phyloP scores from a whole-genome alignment of 2,888 invertebrate genomes.

The Eupithecia centaureata region DNA sequence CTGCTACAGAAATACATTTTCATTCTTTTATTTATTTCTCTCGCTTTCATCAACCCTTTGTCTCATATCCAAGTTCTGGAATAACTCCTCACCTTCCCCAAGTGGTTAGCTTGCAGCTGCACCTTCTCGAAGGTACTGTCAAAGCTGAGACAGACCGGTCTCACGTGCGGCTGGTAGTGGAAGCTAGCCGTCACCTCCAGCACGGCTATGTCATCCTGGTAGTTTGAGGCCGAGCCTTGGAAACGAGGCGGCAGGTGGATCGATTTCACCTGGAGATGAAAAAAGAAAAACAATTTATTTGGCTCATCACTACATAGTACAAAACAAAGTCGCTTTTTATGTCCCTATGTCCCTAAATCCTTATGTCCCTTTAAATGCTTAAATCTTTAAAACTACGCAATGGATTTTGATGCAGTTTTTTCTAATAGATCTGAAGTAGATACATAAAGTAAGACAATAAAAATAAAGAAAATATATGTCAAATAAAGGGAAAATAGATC shows the following conservation, averaged over 20 bases:
- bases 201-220: conserved; percentile 83
- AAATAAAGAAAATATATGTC: no score
- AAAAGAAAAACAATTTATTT: background rate
- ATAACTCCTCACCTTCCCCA: conserved; percentile 32
- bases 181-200: conserved; percentile 70
- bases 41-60: background rate
- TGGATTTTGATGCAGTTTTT: background rate
- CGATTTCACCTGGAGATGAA: conserved; percentile 55
- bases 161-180: conserved; percentile 65
- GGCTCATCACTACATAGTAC: no score
- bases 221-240: conserved; percentile 77
- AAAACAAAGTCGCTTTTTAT: no score
- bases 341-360: no score
- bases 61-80: background rate
- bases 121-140: conserved; percentile 35
- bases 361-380: no score
- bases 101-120: conserved; percentile 35
- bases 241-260: conserved; percentile 74
- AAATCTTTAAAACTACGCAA: background rate
- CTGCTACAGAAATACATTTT: no score
- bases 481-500: no score
- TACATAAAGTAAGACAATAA: background rate
- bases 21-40: no score
- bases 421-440: background rate
- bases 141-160: conserved; percentile 79